These are phyloP conservation scores for Premnoplex brunnescens DNA, from an alignment of 2,797 vertebrate genomes.

Conservation along the genomic window DNA sequence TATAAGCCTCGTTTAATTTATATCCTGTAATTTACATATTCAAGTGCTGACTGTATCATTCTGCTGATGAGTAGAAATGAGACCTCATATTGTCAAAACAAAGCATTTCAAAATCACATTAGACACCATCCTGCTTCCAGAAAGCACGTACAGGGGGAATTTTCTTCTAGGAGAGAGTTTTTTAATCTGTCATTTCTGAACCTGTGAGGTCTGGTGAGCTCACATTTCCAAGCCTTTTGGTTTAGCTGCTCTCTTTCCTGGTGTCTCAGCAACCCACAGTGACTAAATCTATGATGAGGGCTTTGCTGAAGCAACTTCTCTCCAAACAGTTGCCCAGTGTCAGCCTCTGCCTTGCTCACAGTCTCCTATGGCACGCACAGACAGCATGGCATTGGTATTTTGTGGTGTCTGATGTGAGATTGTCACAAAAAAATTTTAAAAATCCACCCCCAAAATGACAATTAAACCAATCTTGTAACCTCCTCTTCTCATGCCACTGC, in stretches of 20 bases:
- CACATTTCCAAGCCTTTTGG: not conserved
- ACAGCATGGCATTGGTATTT: not conserved
- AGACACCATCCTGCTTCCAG: not conserved
- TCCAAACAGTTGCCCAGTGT: not conserved
- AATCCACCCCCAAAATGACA: not conserved
- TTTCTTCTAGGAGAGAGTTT: not conserved
- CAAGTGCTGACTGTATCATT: not conserved
- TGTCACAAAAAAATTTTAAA: fast-evolving
- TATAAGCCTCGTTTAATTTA: not conserved
- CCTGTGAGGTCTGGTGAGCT: not conserved
- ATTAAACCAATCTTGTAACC: not conserved
- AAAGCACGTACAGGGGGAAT: fast-evolving
- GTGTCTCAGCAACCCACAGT: not conserved
- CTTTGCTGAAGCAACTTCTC: not conserved
- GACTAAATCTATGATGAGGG: not conserved
- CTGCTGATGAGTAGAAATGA: not conserved
- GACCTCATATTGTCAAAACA: not conserved
- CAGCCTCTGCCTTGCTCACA: fast-evolving
- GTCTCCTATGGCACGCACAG: fast-evolving
- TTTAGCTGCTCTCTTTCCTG: not conserved
- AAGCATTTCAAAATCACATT: not conserved
- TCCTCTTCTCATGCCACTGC: not conserved
- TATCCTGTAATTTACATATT: not conserved
- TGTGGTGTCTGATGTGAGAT: not conserved
- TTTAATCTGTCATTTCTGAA: not conserved